Evolutionary conservation across 1,140 invertebrate genomes (phyloP).

Genomic region (Monomorium pharaonis): DNA sequence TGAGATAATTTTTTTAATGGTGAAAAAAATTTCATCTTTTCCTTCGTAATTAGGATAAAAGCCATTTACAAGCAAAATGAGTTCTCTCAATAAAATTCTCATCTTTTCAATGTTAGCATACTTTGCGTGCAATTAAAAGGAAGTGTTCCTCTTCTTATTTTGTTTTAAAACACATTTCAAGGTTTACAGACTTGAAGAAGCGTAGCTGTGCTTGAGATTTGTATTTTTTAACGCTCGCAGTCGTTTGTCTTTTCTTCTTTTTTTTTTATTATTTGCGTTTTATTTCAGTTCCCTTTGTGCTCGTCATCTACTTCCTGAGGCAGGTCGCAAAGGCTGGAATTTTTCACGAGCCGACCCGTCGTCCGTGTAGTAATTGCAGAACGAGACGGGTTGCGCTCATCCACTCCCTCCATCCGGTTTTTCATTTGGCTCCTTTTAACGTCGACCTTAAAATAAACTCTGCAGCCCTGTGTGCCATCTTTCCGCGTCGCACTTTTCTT

Average conservation of each 20-base stretch:
- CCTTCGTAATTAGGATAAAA: background rate
- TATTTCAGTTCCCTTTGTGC: constrained; percentile 24
- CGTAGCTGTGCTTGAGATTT: background rate
- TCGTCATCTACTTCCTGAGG: constrained; percentile 47
- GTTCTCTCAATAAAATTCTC: background rate
- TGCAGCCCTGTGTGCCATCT: constrained; percentile 61
- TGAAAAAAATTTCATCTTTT: background rate
- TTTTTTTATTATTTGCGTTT: constrained; percentile 26
- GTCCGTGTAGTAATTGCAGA: constrained; percentile 70
- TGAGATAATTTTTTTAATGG: background rate
- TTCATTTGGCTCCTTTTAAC: constrained; percentile 74
- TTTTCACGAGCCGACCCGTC: constrained; percentile 38
- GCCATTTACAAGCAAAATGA: background rate
- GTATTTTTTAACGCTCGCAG: background rate
- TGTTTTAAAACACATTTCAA: background rate
- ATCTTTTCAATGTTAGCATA: background rate
- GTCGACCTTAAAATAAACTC: constrained; percentile 76
- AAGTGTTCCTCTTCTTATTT: background rate
- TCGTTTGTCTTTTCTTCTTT: background rate
- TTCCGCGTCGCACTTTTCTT: constrained; percentile 40
- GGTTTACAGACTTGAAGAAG: background rate
- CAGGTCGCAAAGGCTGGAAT: constrained; percentile 45
- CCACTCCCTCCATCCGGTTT: constrained; percentile 70
- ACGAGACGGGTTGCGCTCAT: constrained; percentile 49
- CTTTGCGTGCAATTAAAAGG: background rate